A percentile compares a stretch with the other conserved stretches of the same genome.
phyloP scores from a whole-genome alignment of 2,797 vertebrate species.

The Catostomus latipinnis region DNA sequence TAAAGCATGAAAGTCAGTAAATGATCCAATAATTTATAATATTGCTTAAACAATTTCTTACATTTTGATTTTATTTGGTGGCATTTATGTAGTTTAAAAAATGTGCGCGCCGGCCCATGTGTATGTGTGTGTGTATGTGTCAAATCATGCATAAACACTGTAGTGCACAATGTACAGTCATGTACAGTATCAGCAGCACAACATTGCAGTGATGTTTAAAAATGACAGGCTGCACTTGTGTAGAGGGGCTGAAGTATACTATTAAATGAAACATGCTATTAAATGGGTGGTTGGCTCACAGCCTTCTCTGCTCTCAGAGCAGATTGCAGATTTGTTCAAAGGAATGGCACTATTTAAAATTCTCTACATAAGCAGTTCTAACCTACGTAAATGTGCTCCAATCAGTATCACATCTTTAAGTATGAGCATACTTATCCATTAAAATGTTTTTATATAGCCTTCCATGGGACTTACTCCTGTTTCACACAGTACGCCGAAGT shows the following conservation, averaged over 20 bases:
- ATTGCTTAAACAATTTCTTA: background rate
- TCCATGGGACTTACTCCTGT: too few species aligned
- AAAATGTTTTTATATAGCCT: too few species aligned
- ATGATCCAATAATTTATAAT: background rate
- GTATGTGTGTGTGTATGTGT: background rate
- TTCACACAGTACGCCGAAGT: too few species aligned
- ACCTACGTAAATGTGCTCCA: slow-evolving; percentile 63
- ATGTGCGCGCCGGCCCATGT: background rate
- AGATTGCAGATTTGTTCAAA: slow-evolving; percentile 71
- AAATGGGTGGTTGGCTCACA: slow-evolving; percentile 72
- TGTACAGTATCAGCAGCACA: slow-evolving; percentile 2
- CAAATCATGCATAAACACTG: background rate
- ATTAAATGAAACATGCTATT: slow-evolving; percentile 64
- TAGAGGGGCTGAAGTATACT: slow-evolving; percentile 21
- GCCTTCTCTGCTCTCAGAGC: slow-evolving; percentile 73
- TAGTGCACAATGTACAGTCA: background rate
- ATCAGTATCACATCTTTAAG: slow-evolving; percentile 35
- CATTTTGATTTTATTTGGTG: background rate
- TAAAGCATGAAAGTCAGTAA: background rate
- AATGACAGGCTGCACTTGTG: slow-evolving; percentile 33
- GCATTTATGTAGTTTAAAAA: background rate
- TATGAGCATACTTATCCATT: too few species aligned
- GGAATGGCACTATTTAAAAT: slow-evolving; percentile 64
- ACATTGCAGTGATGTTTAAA: slow-evolving; percentile 23
- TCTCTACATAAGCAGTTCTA: slow-evolving; percentile 62